A percentile compares a stretch with the other conserved stretches of the same genome.
Conservation (phyloP, 2,797 vertebrate species). For the Lepus oiostolus region DNA sequence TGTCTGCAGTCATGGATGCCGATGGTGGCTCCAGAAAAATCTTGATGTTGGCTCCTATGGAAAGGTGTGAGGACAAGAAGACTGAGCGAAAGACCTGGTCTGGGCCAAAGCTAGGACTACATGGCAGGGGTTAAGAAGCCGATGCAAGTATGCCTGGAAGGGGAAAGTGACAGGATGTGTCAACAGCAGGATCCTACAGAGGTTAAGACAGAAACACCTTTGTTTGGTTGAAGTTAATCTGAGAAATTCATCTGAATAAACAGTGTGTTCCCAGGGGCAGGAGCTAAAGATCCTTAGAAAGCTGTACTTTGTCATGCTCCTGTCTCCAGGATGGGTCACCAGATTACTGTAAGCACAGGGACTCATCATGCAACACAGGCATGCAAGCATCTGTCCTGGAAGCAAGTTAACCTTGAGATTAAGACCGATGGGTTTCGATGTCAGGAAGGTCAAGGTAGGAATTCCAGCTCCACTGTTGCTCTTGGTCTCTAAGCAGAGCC, state of each 20-base stretch:
- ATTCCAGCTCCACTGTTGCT: not conserved
- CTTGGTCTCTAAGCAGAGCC: not conserved
- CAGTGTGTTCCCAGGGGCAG: not conserved
- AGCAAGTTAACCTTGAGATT: not conserved
- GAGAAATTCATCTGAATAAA: not conserved
- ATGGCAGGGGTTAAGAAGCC: not conserved
- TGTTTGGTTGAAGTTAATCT: not conserved
- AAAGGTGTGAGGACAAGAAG: not conserved
- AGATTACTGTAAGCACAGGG: not conserved
- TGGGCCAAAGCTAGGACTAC: not conserved
- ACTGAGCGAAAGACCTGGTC: not conserved
- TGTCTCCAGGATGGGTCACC: not conserved
- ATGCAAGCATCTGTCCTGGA: too few relatives aligned
- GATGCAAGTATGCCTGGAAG: not conserved
- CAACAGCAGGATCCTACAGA: not conserved
- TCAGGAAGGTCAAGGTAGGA: not conserved
- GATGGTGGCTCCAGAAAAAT: not conserved
- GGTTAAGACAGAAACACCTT: not conserved
- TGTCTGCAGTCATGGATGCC: not conserved
- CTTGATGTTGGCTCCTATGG: not conserved
- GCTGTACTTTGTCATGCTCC: not conserved
- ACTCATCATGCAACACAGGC: not conserved
- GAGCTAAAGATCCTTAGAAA: conserved; percentile 23
- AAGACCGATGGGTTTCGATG: not conserved
- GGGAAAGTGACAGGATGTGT: not conserved